Conservation (phyloP, 2,113 vertebrate species). For the Siniperca knerii region DNA sequence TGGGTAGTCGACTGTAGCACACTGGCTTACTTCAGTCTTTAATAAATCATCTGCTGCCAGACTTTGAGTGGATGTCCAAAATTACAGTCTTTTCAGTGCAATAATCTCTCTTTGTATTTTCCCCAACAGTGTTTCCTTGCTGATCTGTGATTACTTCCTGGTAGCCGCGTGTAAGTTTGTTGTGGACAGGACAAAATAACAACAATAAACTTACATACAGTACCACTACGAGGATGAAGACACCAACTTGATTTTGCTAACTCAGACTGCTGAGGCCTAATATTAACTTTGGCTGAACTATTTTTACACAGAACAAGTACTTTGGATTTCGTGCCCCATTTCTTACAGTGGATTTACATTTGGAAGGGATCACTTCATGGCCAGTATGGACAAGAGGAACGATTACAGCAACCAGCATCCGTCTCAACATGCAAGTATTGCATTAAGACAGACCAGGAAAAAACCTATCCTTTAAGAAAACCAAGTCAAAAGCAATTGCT, state of each 20-base stretch:
- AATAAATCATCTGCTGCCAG: neutral
- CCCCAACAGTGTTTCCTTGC: neutral
- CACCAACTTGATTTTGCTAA: neutral
- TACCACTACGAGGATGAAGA: neutral
- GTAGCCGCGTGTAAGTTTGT: neutral
- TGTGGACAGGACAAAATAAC: neutral
- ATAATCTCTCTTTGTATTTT: neutral
- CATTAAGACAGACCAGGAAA: too few species aligned
- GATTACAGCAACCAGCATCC: neutral
- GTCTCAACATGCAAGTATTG: neutral
- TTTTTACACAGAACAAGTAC: neutral
- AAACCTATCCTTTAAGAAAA: neutral
- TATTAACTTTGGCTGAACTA: neutral
- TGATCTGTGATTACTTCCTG: neutral
- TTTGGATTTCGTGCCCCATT: neutral
- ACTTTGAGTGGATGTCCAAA: neutral
- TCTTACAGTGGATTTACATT: neutral
- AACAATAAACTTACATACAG: neutral
- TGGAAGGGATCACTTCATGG: neutral
- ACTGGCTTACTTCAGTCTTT: neutral
- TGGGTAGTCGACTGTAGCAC: neutral
- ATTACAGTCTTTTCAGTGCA: neutral
- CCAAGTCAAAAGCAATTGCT: neutral
- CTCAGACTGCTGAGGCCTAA: neutral
- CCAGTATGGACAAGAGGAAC: neutral